Base-by-base conservation (phyloP, 2,797 vertebrate genomes). In the Rhyacichthys aspro region DNA sequence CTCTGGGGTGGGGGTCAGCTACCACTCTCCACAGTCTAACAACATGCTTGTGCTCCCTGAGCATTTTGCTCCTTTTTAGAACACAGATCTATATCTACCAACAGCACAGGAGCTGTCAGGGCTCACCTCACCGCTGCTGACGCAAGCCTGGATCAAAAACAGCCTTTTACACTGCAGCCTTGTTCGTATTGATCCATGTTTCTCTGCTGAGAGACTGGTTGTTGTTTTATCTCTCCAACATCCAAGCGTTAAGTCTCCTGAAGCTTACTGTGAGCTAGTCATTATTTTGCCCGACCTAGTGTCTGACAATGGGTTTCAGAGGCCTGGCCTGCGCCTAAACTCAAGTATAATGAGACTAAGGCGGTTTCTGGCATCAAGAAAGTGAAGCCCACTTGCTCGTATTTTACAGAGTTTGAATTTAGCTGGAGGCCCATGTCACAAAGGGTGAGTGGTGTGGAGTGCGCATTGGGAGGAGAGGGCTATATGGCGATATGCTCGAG, bases 41-140 rank as follows among this genome's bases (percentile, higher is more conserved):
- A 84, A 86, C 86, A 85, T 57, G 66, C 81, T 84, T 82, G 86
- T 81, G 85, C 79, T 89, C 86, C 86, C 86, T 78, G 82, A 89
- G 86, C 81, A 46, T 89, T 90, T 89, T 86, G 83, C 83, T 85
- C 76, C 82, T 84, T 81, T 86, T 85, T 86, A 85, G 63, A 88
- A 88, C 88, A 87, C 78, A 83, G 88, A 91, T 90, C 88, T 83
- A 88, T 90, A 92, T 91, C 88, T 83, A 86, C 80, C 86, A 83
- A 81, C 82, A 83, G 85, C 81, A 84, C 79, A 72, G 78, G 83
- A 87, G 88, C 88, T 87, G 90, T 91, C 86, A 90, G 71, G 86
- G 81, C 80, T 91, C 88, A 92, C 88, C 89, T 88, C 81, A 56
- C 84, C 65, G 71, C 74, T 59, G 76, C 88, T 81, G 81, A 85